These are phyloP conservation scores for Ceramica pisi DNA, from an alignment of 2,888 invertebrate species.

Conservation along the genomic window DNA sequence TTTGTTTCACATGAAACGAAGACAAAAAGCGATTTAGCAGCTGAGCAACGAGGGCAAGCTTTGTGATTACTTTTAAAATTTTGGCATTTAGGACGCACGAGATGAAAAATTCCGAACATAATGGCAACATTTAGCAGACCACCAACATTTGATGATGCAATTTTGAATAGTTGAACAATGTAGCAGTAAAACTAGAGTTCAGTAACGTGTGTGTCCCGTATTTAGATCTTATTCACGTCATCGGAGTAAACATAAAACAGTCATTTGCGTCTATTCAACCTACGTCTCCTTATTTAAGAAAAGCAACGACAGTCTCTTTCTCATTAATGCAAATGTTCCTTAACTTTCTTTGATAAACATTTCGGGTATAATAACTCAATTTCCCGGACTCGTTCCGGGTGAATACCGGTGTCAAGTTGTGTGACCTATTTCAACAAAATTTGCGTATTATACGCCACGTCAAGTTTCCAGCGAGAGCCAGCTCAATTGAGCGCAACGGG, in stretches of 20 bases:
- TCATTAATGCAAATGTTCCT: slow-evolving; percentile 57
- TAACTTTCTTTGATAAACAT: slow-evolving; percentile 62
- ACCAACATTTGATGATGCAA: background rate
- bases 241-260: slow-evolving; percentile 13
- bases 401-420: slow-evolving; percentile 63
- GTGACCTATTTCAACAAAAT: slow-evolving; percentile 67
- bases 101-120: slow-evolving; percentile 9
- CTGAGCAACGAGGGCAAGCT: slow-evolving; percentile 19
- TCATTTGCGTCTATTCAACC: slow-evolving; percentile 38
- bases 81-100: slow-evolving; percentile 7
- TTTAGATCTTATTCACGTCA: background rate
- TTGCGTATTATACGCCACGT: slow-evolving; percentile 64
- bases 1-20: slow-evolving; percentile 61
- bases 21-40: slow-evolving; percentile 44
- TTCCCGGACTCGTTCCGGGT: slow-evolving; percentile 61
- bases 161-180: background rate
- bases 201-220: background rate
- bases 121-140: slow-evolving; percentile 1
- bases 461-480: slow-evolving; percentile 61
- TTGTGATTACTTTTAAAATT: slow-evolving; percentile 36
- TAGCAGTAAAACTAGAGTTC: too few species aligned
- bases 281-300: slow-evolving; percentile 23
- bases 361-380: slow-evolving; percentile 65
- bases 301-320: slow-evolving; percentile 34
- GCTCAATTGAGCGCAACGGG: slow-evolving; percentile 66